Percentiles rank a stretch among this genome's conserved stretches.
Conservation (phyloP, 2,888 invertebrate species). For the Chrysotoxum bicinctum region DNA sequence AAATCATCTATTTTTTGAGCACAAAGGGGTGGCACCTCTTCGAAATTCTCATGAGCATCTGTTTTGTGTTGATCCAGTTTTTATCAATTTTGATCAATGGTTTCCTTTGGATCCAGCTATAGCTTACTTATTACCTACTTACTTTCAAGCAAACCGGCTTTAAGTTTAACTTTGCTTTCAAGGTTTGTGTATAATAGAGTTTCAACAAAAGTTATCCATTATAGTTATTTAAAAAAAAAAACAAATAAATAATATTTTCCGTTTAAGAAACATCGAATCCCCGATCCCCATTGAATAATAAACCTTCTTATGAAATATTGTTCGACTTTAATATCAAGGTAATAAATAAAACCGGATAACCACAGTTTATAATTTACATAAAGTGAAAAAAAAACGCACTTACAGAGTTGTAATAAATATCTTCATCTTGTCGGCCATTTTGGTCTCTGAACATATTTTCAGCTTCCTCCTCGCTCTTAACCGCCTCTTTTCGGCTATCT, state of each 20-base stretch:
- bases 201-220: too few relatives aligned
- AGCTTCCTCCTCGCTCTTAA: background rate
- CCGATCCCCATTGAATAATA: background rate
- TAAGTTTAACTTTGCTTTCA: too few relatives aligned
- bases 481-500: background rate
- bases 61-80: too few relatives aligned
- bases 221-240: too few relatives aligned
- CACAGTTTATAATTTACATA: background rate
- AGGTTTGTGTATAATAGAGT: too few relatives aligned
- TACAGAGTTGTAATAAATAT: conserved; percentile 42
- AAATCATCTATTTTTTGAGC: too few relatives aligned
- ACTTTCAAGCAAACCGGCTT: too few relatives aligned
- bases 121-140: too few relatives aligned
- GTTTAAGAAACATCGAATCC: background rate
- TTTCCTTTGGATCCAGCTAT: too few relatives aligned
- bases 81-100: too few relatives aligned
- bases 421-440: conserved; percentile 17
- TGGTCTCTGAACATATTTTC: conserved; percentile 6
- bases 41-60: too few relatives aligned
- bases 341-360: background rate
- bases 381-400: conserved; percentile 37
- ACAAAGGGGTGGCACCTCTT: too few relatives aligned
- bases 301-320: background rate
- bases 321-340: background rate
- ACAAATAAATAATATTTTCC: background rate